Base-by-base conservation (phyloP, 2,113 vertebrate genomes). In the Petrocephalus microphthalmus region DNA sequence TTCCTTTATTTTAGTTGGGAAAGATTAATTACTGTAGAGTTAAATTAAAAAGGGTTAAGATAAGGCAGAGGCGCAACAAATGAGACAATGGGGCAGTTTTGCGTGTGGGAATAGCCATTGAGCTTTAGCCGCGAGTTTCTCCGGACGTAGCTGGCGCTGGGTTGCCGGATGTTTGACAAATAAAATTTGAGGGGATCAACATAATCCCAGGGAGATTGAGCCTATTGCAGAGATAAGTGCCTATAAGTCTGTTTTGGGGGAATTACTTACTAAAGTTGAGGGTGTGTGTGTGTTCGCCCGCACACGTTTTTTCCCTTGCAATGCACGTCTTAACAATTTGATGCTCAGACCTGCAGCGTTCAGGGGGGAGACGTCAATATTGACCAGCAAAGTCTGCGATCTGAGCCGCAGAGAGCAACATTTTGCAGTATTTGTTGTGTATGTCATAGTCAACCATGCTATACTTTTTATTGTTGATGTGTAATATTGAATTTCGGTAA, bases 111-210 rank as follows among this genome's bases (percentile, higher is more conserved):
- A 84, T 87, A n/a, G 45, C 88, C 88, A 49, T 89, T 45, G 47
- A 74, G 52, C 47, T 71, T 87, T 78, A 90, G 84, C 37, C 51
- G 64, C 89, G 11, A 60, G 83, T 74, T 91, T 88, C 85, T 90
- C 67, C 45, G 49, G 52, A 88, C 85, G 86, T 86, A 90, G 60
- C 82, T 67, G 37, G 29, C 49, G 20, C 89, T 86, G 82, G 52
- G 64, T 88, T 67, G 64, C 45, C 87, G 56, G 88, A 87, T 54
- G 56, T 89, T 89, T 90, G 84, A 89, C 90, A 91, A 90, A 92
- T 89, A 82, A 89, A 90, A 92, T 88, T 87, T 91, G 89, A 91
- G 88, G 71, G 78, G 90, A 92, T 91, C 90, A 91, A 20, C 52
- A 45, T 88, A 91, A 91, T 91, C 90, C 90, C 88, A 86, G 71